These are phyloP conservation scores for Danio aesculapii DNA, from an alignment of 2,797 vertebrate species.

Conservation along the genomic window DNA sequence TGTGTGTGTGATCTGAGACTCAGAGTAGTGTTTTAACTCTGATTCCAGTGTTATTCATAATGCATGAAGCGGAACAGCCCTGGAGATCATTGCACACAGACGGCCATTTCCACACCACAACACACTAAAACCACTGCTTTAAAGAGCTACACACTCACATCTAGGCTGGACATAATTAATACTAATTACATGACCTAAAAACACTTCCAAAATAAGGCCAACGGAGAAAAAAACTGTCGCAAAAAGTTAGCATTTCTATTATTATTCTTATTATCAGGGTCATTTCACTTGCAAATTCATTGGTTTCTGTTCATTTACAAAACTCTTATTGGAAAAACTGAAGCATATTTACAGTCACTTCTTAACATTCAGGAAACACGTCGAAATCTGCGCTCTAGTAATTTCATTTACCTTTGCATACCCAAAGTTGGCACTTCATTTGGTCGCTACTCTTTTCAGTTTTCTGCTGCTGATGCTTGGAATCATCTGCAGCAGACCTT, in stretches of 20 bases:
- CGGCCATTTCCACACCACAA: slow-evolving; percentile 34
- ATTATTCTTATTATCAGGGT: background rate
- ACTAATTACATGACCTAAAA: slow-evolving; percentile 41
- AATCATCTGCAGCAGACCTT: too few relatives aligned
- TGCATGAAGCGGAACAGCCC: slow-evolving; percentile 54
- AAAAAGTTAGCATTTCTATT: background rate
- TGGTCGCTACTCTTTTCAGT: too few relatives aligned
- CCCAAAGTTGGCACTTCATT: too few relatives aligned
- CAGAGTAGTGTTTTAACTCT: slow-evolving; percentile 42
- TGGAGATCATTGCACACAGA: slow-evolving; percentile 54
- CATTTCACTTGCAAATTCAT: too few relatives aligned
- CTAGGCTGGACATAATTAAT: slow-evolving; percentile 38
- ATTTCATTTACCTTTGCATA: too few relatives aligned
- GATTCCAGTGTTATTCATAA: slow-evolving; percentile 55
- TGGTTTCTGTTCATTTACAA: too few relatives aligned
- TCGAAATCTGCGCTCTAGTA: too few relatives aligned
- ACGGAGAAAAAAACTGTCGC: background rate
- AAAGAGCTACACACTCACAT: slow-evolving; percentile 15
- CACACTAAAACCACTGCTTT: slow-evolving; percentile 31
- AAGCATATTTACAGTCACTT: too few relatives aligned
- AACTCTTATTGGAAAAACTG: too few relatives aligned
- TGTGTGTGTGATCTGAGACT: slow-evolving; percentile 14
- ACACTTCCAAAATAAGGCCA: slow-evolving; percentile 11
- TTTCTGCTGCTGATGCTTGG: too few relatives aligned
- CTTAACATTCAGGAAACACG: too few relatives aligned